Evolutionary conservation across 2,888 invertebrate genomes (phyloP).

Genomic region (Villa cingulata): DNA sequence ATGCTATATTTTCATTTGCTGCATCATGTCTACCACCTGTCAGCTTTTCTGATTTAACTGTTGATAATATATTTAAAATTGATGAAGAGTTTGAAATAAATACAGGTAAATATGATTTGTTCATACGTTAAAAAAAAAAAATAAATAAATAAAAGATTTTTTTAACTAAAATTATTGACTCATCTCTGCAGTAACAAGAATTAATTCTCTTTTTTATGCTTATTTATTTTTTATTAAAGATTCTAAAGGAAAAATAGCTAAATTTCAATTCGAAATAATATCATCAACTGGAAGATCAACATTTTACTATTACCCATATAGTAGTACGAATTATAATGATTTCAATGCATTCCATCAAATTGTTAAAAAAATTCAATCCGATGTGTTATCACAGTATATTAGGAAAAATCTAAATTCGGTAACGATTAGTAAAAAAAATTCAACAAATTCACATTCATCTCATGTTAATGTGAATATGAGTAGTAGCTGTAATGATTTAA

Average conservation of each 20-base stretch:
- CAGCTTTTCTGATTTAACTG: slow-evolving; percentile 60
- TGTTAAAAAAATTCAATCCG: slow-evolving; percentile 10
- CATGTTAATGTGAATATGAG: neutral
- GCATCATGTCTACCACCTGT: slow-evolving; percentile 43
- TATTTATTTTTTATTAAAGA: slow-evolving; percentile 17
- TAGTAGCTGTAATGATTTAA: too few relatives aligned
- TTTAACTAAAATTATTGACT: slow-evolving; percentile 29
- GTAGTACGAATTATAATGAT: slow-evolving; percentile 19
- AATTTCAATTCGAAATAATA: slow-evolving; percentile 27
- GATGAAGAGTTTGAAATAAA: slow-evolving; percentile 67
- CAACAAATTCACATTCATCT: neutral
- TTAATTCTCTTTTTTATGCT: too few relatives aligned
- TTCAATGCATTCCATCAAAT: slow-evolving; percentile 26
- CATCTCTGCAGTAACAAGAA: too few relatives aligned
- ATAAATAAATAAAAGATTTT: slow-evolving; percentile 13
- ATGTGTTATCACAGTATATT: neutral
- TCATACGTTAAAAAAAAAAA: slow-evolving; percentile 17
- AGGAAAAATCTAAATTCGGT: neutral
- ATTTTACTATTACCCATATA: slow-evolving; percentile 28
- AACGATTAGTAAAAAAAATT: neutral
- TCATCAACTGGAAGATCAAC: slow-evolving; percentile 24
- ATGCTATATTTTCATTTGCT: slow-evolving; percentile 30
- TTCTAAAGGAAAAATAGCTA: slow-evolving; percentile 23
- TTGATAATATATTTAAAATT: slow-evolving; percentile 69
- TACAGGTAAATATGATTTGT: slow-evolving; percentile 43